Percentiles rank a stretch among this genome's conserved stretches.
phyloP scores from a whole-genome alignment of 2,888 invertebrate genomes.

The Thymelicus acteon region DNA sequence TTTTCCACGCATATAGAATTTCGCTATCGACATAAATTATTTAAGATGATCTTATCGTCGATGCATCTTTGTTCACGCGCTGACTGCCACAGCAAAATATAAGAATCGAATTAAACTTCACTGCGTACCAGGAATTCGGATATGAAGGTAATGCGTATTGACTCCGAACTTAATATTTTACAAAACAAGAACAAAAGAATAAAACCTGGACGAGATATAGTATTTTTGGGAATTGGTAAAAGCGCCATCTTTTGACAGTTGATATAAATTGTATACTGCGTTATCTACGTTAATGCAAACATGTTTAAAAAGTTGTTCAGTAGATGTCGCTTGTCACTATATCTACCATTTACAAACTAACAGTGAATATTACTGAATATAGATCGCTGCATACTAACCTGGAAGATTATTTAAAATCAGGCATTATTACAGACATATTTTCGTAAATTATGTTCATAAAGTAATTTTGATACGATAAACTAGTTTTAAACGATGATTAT shows the following conservation, averaged over 20 bases:
- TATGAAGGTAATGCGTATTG: conserved; percentile 49
- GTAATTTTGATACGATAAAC: no score
- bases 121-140: conserved; percentile 57
- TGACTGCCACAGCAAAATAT: conserved; percentile 49
- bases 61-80: conserved; percentile 61
- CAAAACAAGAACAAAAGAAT: conserved; percentile 41
- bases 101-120: conserved; percentile 57
- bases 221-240: neutral
- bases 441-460: no score
- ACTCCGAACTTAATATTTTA: conserved; percentile 42
- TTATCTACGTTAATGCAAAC: no score
- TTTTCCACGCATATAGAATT: conserved; percentile 70
- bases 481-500: no score
- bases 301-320: conserved; percentile 8
- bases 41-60: conserved; percentile 61
- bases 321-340: conserved; percentile 1
- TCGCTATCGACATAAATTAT: conserved; percentile 62
- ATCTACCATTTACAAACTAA: no score
- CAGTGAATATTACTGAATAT: no score
- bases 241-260: conserved; percentile 37
- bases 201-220: neutral
- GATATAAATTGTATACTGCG: conserved; percentile 1
- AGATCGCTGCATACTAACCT: no score
- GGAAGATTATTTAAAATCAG: no score
- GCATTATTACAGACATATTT: no score